A percentile compares a stretch with the other conserved stretches of the same genome.
Conservation (phyloP, 2,797 vertebrate species). For the Pristis pectinata region DNA sequence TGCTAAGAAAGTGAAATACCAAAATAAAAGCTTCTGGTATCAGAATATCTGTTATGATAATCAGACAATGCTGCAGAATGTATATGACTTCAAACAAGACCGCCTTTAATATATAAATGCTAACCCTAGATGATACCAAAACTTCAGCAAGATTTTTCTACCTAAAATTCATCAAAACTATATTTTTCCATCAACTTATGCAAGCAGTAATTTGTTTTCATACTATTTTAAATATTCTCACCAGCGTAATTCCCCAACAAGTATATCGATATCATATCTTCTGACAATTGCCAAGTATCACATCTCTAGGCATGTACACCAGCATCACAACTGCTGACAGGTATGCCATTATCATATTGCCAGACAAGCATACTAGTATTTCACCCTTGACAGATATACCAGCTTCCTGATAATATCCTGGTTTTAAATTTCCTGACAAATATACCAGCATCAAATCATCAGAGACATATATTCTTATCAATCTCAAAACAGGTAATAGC, state of each 20-base stretch:
- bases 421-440: neutral
- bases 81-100: neutral
- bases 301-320: neutral
- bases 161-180: neutral
- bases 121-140: neutral
- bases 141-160: neutral
- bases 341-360: neutral
- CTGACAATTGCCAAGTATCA: neutral
- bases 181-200: neutral
- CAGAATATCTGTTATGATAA: neutral
- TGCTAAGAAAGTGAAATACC: neutral
- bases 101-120: neutral
- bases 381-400: neutral
- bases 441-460: neutral
- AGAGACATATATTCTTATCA: no score
- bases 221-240: neutral
- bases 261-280: neutral
- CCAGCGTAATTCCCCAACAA: neutral
- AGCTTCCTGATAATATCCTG: neutral
- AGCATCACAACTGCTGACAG: neutral
- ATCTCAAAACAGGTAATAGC: no score
- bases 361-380: conserved; percentile 15
- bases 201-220: neutral
- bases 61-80: neutral
- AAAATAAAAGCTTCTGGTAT: neutral